Conservation (phyloP, 2,797 vertebrate genomes). For the Etheostoma perlongum region DNA sequence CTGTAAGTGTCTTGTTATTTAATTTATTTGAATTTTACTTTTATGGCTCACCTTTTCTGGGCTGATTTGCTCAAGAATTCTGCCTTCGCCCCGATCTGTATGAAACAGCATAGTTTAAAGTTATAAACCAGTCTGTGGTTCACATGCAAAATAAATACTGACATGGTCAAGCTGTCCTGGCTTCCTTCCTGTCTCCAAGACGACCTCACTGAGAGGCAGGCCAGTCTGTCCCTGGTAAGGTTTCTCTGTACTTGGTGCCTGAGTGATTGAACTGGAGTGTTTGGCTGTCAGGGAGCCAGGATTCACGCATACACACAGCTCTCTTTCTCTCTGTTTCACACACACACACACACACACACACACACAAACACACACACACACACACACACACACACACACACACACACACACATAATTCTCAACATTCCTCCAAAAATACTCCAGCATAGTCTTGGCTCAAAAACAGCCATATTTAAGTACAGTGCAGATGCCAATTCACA, state of each 20-base stretch:
- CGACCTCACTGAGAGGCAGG: conserved; percentile 20
- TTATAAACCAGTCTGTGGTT: conserved; percentile 17
- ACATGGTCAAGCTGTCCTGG: conserved; percentile 24
- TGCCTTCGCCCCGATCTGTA: conserved; percentile 93
- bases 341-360: conserved; percentile 10
- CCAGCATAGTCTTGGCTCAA: conserved; percentile 8
- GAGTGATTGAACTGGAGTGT: conserved; percentile 33
- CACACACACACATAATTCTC: conserved; percentile 31
- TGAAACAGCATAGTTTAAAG: conserved; percentile 18
- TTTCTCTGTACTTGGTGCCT: conserved; percentile 39
- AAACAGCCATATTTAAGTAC: conserved; percentile 51
- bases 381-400: conserved; percentile 12
- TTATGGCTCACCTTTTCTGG: conserved; percentile 90
- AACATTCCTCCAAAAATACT: conserved; percentile 59
- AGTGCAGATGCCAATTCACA: background rate
- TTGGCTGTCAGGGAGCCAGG: conserved; percentile 47
- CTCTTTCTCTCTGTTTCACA: no score
- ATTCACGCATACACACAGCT: conserved; percentile 7
- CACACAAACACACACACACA: conserved; percentile 5
- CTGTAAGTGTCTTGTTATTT: background rate
- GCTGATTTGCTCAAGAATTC: conserved; percentile 95
- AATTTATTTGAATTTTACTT: background rate
- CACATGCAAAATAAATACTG: conserved; percentile 9
- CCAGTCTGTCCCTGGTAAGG: conserved; percentile 22
- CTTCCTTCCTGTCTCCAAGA: conserved; percentile 21